A percentile compares a stretch with the other conserved stretches of the same genome.
phyloP scores from a whole-genome alignment of 2,888 invertebrate species.

The Synergus laeviventris region DNA sequence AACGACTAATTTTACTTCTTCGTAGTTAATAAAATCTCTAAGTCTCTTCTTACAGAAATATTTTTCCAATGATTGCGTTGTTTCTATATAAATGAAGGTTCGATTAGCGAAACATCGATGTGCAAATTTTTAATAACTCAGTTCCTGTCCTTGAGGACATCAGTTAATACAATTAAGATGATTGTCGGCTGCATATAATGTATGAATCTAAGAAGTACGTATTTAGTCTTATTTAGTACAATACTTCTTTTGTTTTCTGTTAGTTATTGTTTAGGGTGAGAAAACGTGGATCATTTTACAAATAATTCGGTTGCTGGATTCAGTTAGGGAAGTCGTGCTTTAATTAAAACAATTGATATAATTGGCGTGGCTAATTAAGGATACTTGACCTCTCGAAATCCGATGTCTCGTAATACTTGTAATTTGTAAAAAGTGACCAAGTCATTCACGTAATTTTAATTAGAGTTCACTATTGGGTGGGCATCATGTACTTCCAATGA shows the following conservation, averaged over 20 bases:
- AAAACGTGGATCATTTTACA: not conserved
- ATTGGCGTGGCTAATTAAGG: conserved; percentile 3
- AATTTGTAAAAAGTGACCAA: not conserved
- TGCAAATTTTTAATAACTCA: conserved; percentile 23
- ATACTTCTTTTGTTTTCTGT: not conserved
- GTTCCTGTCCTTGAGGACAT: conserved; percentile 16
- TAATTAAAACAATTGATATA: conserved; percentile 5
- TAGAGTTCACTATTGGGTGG: not conserved
- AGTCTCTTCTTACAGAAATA: not conserved
- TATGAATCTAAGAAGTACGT: no score
- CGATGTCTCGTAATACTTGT: not conserved
- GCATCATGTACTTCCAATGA: no score
- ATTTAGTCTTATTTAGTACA: no score
- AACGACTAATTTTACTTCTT: conserved; percentile 10
- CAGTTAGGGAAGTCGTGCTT: not conserved
- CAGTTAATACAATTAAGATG: conserved; percentile 23
- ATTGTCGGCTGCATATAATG: conserved; percentile 20
- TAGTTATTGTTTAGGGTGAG: not conserved
- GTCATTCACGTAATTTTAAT: not conserved
- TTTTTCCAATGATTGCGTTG: not conserved
- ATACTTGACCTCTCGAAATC: not conserved
- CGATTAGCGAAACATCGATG: conserved; percentile 18
- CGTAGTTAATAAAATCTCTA: not conserved
- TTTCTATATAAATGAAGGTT: not conserved
- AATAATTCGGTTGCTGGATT: not conserved